phyloP scores from a whole-genome alignment of 2,888 invertebrate species.

The Ecdyonurus torrentis region DNA sequence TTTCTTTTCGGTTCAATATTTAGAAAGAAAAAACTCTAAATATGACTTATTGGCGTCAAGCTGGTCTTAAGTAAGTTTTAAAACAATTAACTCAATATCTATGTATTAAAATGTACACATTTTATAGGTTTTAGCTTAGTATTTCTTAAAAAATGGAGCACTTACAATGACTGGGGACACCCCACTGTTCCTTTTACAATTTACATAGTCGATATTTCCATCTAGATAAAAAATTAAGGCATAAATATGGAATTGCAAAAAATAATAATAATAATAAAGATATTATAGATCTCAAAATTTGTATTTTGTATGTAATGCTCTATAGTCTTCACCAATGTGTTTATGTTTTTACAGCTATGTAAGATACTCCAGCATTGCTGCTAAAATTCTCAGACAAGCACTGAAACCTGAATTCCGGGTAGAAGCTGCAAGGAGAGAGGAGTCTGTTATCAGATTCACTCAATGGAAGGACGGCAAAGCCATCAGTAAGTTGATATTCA shows the following conservation, averaged over 20 bases:
- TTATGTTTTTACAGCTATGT: conserved; percentile 59
- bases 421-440: conserved; percentile 61
- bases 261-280: too few species aligned
- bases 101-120: too few species aligned
- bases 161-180: too few species aligned
- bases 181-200: too few species aligned
- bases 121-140: too few species aligned
- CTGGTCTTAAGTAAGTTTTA: conserved; percentile 58
- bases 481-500: conserved; percentile 43
- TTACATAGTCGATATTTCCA: too few species aligned
- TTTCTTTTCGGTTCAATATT: neutral
- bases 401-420: conserved; percentile 56
- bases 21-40: conserved; percentile 21
- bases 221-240: too few species aligned
- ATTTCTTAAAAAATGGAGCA: too few species aligned
- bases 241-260: conserved; percentile 12
- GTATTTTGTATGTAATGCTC: neutral
- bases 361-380: conserved; percentile 89
- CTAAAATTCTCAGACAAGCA: conserved; percentile 59
- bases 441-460: conserved; percentile 60
- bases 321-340: conserved; percentile 11
- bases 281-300: neutral
- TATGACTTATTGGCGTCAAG: conserved; percentile 73
- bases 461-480: conserved; percentile 78
- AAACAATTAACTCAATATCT: neutral